Percentiles rank a stretch among this genome's conserved stretches.
Evolutionary conservation across 2,888 invertebrate species (phyloP).

Genomic region (Drosophila putrida): DNA sequence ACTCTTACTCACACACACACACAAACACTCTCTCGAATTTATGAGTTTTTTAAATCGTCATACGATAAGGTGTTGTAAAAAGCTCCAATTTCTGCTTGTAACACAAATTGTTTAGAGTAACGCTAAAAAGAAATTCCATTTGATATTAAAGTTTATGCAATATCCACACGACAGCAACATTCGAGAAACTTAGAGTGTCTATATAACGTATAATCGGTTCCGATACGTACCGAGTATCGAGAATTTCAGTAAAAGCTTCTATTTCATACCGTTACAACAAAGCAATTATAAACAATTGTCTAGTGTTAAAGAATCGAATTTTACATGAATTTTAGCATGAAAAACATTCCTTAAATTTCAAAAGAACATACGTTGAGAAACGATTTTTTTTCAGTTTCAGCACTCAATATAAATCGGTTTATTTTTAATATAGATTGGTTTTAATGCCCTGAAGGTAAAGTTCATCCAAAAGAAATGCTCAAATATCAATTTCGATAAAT

Average conservation of each 20-base stretch:
- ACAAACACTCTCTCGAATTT: conserved; percentile 11
- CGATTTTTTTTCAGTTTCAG: no score
- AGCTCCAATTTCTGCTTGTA: conserved; percentile 23
- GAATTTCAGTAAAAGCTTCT: no score
- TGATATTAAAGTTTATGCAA: not conserved
- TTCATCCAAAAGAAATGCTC: not conserved
- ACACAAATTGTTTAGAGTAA: conserved; percentile 2
- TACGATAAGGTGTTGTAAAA: conserved; percentile 7
- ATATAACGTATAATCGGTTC: not conserved
- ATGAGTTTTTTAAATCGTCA: conserved; percentile 1
- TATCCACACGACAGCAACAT: not conserved
- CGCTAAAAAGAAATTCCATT: not conserved
- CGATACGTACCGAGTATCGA: no score
- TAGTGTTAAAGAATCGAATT: no score
- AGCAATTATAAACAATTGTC: no score
- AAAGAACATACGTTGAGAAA: no score
- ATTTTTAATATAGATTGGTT: no score
- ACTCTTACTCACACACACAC: not conserved
- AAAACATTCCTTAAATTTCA: no score
- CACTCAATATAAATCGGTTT: no score
- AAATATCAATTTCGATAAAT: not conserved
- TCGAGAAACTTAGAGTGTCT: not conserved
- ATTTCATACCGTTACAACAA: no score
- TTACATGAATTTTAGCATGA: no score
- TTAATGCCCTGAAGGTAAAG: no score